Percentiles rank a stretch among this genome's conserved stretches.
phyloP scores from a whole-genome alignment of 2,797 vertebrate genomes.

The Leptodactylus fallax region DNA sequence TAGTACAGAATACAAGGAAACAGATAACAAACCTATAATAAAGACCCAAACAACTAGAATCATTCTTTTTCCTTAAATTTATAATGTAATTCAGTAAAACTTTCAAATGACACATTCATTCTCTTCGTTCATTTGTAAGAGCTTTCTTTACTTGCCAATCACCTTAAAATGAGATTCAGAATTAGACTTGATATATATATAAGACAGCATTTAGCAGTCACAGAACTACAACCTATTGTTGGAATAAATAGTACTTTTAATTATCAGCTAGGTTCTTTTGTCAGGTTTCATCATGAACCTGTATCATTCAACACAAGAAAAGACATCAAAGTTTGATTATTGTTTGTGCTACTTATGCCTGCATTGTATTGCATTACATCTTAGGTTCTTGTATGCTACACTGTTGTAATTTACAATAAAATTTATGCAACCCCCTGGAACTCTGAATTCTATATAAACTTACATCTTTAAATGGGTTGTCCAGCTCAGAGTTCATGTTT shows the following conservation, averaged over 20 bases:
- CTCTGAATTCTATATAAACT: too few relatives aligned
- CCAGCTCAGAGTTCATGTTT: too few relatives aligned
- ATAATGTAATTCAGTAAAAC: background rate
- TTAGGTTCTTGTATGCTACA: too few relatives aligned
- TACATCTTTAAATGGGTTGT: too few relatives aligned
- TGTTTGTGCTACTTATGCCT: background rate
- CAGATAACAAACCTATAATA: background rate
- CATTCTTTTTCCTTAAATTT: background rate
- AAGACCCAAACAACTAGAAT: background rate
- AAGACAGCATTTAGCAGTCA: background rate
- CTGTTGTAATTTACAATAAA: too few relatives aligned
- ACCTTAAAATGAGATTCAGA: constrained; percentile 2
- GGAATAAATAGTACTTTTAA: background rate
- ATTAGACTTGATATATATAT: background rate
- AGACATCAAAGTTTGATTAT: background rate
- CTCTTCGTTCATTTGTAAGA: background rate
- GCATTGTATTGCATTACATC: too few relatives aligned
- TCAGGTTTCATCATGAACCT: background rate
- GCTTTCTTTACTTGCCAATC: constrained; percentile 9
- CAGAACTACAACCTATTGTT: background rate
- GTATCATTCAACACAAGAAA: background rate
- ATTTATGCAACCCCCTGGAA: too few relatives aligned
- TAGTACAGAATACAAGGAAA: background rate
- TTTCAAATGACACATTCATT: background rate
- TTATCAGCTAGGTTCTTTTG: background rate